These are phyloP conservation scores for Poicephalus meyeri DNA, from an alignment of 2,113 vertebrate genomes.

Conservation along the genomic window DNA sequence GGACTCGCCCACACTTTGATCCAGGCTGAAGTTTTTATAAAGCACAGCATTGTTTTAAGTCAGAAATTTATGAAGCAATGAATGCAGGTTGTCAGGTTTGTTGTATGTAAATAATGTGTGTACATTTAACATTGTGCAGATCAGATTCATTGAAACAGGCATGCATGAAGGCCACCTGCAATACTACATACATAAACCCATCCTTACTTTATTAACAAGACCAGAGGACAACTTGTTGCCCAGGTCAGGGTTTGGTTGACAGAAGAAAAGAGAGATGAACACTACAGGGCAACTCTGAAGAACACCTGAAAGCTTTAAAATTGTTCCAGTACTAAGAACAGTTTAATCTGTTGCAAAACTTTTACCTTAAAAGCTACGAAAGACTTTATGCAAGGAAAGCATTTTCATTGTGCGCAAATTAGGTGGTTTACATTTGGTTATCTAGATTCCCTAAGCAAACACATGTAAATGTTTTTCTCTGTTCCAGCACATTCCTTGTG, in stretches of 20 bases:
- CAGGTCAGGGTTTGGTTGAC: neutral
- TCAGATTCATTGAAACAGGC: neutral
- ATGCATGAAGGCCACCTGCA: neutral
- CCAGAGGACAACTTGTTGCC: neutral
- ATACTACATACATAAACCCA: neutral
- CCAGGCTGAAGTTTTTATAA: neutral
- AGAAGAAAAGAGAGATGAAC: neutral
- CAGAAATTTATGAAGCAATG: neutral
- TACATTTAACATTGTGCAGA: neutral
- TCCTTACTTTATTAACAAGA: neutral
- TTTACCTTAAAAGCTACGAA: neutral
- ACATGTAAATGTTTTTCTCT: neutral
- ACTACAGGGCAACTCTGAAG: neutral
- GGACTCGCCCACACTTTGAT: neutral
- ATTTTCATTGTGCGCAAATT: neutral
- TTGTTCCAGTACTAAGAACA: neutral
- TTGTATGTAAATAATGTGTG: neutral
- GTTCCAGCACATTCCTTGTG: neutral
- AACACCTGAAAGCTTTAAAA: neutral
- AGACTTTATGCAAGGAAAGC: neutral
- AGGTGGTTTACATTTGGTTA: neutral
- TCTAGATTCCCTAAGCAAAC: neutral
- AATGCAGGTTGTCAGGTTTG: neutral
- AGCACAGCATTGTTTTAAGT: neutral
- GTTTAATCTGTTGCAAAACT: neutral